A percentile compares a stretch with the other conserved stretches of the same genome.
These are phyloP conservation scores for Antheraea yamamai DNA, from an alignment of 2,888 invertebrate genomes.

Conservation along the genomic window DNA sequence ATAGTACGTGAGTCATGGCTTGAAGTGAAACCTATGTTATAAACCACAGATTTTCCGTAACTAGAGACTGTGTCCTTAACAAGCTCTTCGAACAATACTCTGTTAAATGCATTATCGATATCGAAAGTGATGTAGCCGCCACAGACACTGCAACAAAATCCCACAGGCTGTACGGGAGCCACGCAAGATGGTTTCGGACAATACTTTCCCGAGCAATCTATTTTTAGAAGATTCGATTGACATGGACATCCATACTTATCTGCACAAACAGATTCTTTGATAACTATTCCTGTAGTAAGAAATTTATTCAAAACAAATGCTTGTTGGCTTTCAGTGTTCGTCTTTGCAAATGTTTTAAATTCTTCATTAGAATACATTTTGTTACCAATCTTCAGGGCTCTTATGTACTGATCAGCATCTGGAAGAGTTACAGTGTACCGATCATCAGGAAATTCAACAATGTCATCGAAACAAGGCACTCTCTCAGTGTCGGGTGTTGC, in stretches of 20 bases:
- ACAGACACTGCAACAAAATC: slow-evolving; percentile 71
- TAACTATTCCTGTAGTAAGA: slow-evolving; percentile 39
- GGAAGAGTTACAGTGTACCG: slow-evolving; percentile 58
- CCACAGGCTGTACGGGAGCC: slow-evolving; percentile 61
- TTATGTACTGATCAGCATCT: slow-evolving; percentile 46
- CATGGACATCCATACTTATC: slow-evolving; percentile 64
- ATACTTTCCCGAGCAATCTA: slow-evolving; percentile 60
- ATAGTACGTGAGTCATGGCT: slow-evolving; percentile 27
- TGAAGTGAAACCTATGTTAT: slow-evolving; percentile 56
- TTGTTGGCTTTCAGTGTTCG: slow-evolving; percentile 35
- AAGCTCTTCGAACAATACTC: slow-evolving; percentile 50
- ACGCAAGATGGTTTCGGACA: slow-evolving; percentile 60
- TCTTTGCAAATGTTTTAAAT: slow-evolving; percentile 31
- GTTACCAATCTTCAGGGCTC: slow-evolving; percentile 45
- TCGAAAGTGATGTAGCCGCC: slow-evolving; percentile 61
- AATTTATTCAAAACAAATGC: slow-evolving; percentile 50
- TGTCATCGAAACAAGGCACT: slow-evolving; percentile 73
- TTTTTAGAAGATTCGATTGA: slow-evolving; percentile 47
- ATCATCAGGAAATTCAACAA: slow-evolving; percentile 62
- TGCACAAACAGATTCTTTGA: slow-evolving; percentile 36
- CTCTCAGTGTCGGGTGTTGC: slow-evolving; percentile 77
- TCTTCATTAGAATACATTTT: slow-evolving; percentile 30
- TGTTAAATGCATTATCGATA: slow-evolving; percentile 54
- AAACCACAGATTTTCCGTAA: slow-evolving; percentile 50
- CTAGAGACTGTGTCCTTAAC: slow-evolving; percentile 46